Conservation (phyloP, 2,113 vertebrate genomes). For the Xiphophorus hellerii region DNA sequence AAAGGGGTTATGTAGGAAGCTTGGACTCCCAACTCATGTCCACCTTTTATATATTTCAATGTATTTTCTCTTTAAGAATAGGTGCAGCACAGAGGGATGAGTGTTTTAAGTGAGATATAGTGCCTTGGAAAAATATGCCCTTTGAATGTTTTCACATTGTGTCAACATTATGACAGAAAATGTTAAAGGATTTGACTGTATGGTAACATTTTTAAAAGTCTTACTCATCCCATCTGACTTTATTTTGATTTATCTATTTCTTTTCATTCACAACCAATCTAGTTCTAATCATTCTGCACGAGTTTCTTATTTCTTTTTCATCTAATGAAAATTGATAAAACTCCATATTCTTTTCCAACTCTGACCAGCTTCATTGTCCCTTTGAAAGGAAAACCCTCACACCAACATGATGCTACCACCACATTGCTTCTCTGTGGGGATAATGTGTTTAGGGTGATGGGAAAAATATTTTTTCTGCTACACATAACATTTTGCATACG, state of each 20-base stretch:
- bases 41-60: constrained; percentile 38
- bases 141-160: neutral
- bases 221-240: too few species aligned
- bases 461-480: neutral
- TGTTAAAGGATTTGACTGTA: neutral
- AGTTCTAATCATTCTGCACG: too few species aligned
- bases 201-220: too few species aligned
- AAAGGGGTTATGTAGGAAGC: constrained; percentile 19
- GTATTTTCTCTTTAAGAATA: constrained; percentile 35
- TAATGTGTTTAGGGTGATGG: neutral
- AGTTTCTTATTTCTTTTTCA: too few species aligned
- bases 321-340: neutral
- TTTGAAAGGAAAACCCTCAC: too few species aligned
- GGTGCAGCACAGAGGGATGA: neutral
- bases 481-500: too few species aligned
- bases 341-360: neutral
- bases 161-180: neutral
- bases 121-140: neutral
- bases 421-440: neutral
- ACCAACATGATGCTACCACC: neutral
- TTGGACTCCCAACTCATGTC: constrained; percentile 31
- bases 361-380: neutral
- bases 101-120: too few species aligned
- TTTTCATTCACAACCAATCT: too few species aligned
- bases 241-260: too few species aligned